These are phyloP conservation scores for Gobionotothen gibberifrons DNA, from an alignment of 2,797 vertebrate genomes.

Conservation along the genomic window DNA sequence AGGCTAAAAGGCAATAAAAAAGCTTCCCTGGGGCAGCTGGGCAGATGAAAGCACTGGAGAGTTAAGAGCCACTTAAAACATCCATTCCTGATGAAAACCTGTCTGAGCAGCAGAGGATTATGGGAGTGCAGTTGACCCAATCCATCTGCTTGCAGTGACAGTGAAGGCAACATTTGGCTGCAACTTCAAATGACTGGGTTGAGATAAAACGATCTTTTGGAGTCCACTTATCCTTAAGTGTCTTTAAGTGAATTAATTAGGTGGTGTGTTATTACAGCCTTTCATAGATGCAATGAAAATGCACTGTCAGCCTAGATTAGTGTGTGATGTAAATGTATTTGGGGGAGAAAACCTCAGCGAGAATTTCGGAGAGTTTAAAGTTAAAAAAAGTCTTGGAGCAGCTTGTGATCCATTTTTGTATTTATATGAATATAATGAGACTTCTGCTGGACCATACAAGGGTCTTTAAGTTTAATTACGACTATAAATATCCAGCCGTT, in stretches of 20 bases:
- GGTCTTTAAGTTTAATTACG: slow-evolving; percentile 3
- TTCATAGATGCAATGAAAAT: slow-evolving; percentile 68
- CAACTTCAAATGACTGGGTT: slow-evolving; percentile 68
- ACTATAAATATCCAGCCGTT: slow-evolving; percentile 1
- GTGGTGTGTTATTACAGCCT: slow-evolving; percentile 76
- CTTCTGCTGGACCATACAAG: background rate
- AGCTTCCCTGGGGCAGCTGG: slow-evolving; percentile 37
- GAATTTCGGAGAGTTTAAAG: slow-evolving; percentile 35
- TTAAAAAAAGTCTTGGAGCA: slow-evolving; percentile 30
- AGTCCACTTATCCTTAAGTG: slow-evolving; percentile 74
- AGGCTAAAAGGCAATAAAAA: slow-evolving; percentile 63
- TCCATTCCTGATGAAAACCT: slow-evolving; percentile 64
- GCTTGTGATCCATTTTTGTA: slow-evolving; percentile 14
- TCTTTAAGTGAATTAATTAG: slow-evolving; percentile 79
- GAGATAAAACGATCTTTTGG: slow-evolving; percentile 71
- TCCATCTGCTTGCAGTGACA: slow-evolving; percentile 79
- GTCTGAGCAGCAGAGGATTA: slow-evolving; percentile 70
- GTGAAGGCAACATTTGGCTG: slow-evolving; percentile 69
- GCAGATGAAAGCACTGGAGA: slow-evolving; percentile 70
- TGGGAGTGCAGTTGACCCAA: slow-evolving; percentile 69
- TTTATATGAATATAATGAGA: slow-evolving; percentile 11
- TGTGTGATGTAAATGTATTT: slow-evolving; percentile 64
- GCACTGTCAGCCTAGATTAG: slow-evolving; percentile 70
- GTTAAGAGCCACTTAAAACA: slow-evolving; percentile 72
- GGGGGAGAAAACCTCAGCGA: slow-evolving; percentile 48